Evolutionary conservation across 1,140 invertebrate genomes (phyloP).

Genomic region (Vanessa atalanta): DNA sequence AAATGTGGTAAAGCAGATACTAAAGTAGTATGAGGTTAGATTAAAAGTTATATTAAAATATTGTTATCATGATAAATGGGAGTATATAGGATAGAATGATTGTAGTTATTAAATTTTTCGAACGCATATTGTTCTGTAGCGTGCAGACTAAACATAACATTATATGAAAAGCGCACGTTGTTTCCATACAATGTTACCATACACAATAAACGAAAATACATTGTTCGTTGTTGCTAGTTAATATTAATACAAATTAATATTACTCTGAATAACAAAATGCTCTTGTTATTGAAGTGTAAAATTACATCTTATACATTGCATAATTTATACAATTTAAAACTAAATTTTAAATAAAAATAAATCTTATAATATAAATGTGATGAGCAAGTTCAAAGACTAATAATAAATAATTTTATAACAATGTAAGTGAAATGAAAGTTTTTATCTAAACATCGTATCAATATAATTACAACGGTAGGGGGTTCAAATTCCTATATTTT

Average conservation of each 20-base stretch:
- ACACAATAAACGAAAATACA: too few species aligned
- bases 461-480: conserved; percentile 35
- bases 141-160: not conserved
- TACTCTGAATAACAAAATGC: too few species aligned
- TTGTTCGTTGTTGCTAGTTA: too few species aligned
- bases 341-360: conserved; percentile 8
- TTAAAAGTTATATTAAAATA: conserved; percentile 30
- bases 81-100: conserved; percentile 6
- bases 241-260: too few species aligned
- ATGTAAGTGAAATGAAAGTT: conserved; percentile 34
- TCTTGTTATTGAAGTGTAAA: not conserved
- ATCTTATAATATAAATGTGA: conserved; percentile 17
- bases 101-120: not conserved
- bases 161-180: not conserved
- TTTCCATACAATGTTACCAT: not conserved
- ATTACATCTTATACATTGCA: not conserved
- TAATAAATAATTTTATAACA: conserved; percentile 33
- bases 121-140: not conserved
- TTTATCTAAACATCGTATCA: conserved; percentile 32
- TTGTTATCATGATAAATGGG: conserved; percentile 9
- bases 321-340: conserved; percentile 16
- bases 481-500: conserved; percentile 22
- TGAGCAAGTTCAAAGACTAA: conserved; percentile 31
- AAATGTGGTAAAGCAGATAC: conserved; percentile 9
- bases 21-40: conserved; percentile 15